Evolutionary conservation across 2,113 vertebrate species (phyloP).

Genomic region (Tragulus kanchil): DNA sequence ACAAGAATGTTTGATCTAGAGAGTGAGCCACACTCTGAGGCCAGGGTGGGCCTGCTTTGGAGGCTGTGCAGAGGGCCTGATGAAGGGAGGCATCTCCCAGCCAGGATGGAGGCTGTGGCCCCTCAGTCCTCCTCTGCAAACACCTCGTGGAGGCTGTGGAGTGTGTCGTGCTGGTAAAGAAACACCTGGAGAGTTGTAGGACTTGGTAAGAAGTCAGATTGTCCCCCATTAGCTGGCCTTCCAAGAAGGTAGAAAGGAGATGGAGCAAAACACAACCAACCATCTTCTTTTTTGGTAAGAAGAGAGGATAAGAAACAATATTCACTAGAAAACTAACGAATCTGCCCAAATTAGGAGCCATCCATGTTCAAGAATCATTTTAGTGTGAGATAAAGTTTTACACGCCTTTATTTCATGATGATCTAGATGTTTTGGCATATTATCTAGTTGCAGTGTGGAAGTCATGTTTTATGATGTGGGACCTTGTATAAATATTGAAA

Average conservation of each 20-base stretch:
- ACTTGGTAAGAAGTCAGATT: not conserved
- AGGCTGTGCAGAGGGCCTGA: rapidly evolving
- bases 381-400: not conserved
- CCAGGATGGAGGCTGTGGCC: rapidly evolving
- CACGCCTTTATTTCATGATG: not conserved
- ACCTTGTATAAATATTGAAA: not conserved
- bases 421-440: too few relatives aligned
- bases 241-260: not conserved
- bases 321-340: not conserved
- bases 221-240: not conserved
- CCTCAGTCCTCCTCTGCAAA: rapidly evolving
- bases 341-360: rapidly evolving
- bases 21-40: not conserved
- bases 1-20: not conserved
- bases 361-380: not conserved
- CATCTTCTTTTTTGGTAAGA: not conserved
- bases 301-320: not conserved
- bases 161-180: rapidly evolving
- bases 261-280: rapidly evolving
- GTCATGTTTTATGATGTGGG: too few relatives aligned
- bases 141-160: rapidly evolving
- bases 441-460: rapidly evolving
- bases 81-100: rapidly evolving
- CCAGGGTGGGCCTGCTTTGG: rapidly evolving
- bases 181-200: not conserved